A percentile compares a stretch with the other conserved stretches of the same genome.
Evolutionary conservation across 2,797 vertebrate species (phyloP).

Genomic region (Chiloscyllium punctatum): DNA sequence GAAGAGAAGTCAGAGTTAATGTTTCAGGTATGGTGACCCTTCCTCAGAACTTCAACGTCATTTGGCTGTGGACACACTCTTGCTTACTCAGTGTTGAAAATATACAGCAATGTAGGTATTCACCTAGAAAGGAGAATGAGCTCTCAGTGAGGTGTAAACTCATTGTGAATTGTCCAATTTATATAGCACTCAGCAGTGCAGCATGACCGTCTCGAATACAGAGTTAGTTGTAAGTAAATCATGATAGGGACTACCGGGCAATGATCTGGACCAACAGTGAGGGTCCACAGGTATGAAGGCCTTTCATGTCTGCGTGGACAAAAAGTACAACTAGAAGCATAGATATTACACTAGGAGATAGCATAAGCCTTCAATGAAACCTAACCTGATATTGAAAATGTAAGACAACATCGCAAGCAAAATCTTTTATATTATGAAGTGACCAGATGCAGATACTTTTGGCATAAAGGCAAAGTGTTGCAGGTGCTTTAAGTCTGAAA

Average conservation of each 20-base stretch:
- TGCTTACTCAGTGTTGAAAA: neutral
- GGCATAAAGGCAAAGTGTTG: neutral
- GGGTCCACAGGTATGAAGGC: neutral
- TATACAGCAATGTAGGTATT: neutral
- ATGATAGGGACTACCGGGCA: neutral
- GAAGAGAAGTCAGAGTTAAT: too few species aligned
- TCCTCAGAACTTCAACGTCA: neutral
- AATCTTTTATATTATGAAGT: neutral
- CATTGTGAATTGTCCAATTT: neutral
- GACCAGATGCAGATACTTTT: neutral
- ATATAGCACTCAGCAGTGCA: neutral
- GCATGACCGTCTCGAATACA: too few species aligned
- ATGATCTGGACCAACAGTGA: neutral
- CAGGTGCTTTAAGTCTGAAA: neutral
- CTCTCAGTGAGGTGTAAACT: neutral
- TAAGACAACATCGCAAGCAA: neutral
- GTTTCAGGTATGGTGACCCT: too few species aligned
- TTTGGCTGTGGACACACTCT: neutral
- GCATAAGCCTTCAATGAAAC: neutral
- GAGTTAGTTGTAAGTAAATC: neutral
- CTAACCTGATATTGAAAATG: neutral
- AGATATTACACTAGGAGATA: neutral
- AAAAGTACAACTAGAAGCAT: neutral
- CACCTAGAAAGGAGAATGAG: neutral
- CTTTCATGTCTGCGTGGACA: neutral